These are phyloP conservation scores for Branchipolynoe longqiensis DNA, from an alignment of 2,888 invertebrate species.

Conservation along the genomic window DNA sequence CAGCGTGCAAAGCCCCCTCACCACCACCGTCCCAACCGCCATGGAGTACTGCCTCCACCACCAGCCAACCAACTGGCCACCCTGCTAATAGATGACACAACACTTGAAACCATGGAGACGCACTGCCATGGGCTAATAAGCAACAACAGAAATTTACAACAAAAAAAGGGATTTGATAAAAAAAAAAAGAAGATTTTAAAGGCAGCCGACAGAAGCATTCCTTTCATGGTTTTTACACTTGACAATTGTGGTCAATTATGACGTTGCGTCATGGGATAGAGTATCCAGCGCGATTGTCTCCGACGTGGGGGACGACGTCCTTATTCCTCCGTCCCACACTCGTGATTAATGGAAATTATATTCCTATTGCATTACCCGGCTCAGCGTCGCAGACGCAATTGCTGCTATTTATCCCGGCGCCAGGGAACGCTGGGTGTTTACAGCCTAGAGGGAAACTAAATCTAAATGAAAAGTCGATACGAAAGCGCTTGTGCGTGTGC, in stretches of 20 bases:
- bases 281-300: background rate
- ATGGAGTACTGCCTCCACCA: too few species aligned
- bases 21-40: too few species aligned
- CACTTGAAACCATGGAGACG: conserved; percentile 38
- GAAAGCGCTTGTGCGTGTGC: conserved; percentile 24
- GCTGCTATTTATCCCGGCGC: conserved; percentile 2
- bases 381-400: background rate
- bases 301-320: background rate
- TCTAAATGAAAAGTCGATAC: conserved; percentile 25
- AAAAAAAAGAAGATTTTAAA: too few species aligned
- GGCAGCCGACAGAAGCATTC: conserved; percentile 5
- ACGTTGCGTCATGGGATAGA: background rate
- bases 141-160: conserved; percentile 13
- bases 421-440: background rate
- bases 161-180: too few species aligned
- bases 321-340: background rate
- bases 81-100: conserved; percentile 37
- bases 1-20: background rate
- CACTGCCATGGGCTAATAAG: background rate
- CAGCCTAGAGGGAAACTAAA: conserved; percentile 29
- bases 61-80: background rate
- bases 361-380: conserved; percentile 26
- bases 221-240: conserved; percentile 35
- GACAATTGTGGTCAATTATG: conserved; percentile 38
- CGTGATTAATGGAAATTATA: conserved; percentile 23